phyloP scores from a whole-genome alignment of 2,797 vertebrate species.

The Valencia hispanica region DNA sequence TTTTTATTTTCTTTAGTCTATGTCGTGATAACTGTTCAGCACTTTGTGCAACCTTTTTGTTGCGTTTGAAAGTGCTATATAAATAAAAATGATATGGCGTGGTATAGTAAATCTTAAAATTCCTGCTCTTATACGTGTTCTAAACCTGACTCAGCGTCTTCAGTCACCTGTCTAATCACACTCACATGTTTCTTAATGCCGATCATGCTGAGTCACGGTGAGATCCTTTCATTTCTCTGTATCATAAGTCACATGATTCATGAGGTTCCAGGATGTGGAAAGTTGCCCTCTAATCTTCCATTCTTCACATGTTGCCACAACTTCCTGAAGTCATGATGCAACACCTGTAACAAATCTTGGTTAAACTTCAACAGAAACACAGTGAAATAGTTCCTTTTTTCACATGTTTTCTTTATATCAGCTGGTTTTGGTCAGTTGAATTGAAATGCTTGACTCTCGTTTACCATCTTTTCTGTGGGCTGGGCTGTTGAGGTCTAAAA shows the following conservation, averaged over 20 bases:
- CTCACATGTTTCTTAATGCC: background rate
- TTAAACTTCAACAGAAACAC: background rate
- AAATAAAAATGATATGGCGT: no score
- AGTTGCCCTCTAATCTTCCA: background rate
- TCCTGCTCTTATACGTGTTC: background rate
- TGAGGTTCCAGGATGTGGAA: background rate
- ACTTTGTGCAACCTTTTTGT: no score
- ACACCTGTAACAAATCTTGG: background rate
- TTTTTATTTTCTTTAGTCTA: no score
- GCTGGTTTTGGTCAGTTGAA: no score
- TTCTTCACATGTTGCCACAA: background rate
- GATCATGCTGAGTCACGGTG: slow-evolving; percentile 1
- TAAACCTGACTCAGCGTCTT: background rate
- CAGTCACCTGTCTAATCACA: background rate
- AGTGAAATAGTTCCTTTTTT: no score
- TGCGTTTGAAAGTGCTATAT: no score
- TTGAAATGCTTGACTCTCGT: no score
- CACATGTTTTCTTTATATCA: no score
- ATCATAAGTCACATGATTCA: background rate
- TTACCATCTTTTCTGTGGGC: no score
- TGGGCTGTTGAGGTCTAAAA: no score
- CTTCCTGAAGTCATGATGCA: background rate
- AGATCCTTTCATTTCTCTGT: background rate
- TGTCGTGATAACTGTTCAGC: no score
- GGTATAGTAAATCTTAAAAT: no score